A percentile compares a stretch with the other conserved stretches of the same genome.
These are phyloP conservation scores for Numida meleagris DNA, from an alignment of 2,113 vertebrate genomes.

Conservation along the genomic window DNA sequence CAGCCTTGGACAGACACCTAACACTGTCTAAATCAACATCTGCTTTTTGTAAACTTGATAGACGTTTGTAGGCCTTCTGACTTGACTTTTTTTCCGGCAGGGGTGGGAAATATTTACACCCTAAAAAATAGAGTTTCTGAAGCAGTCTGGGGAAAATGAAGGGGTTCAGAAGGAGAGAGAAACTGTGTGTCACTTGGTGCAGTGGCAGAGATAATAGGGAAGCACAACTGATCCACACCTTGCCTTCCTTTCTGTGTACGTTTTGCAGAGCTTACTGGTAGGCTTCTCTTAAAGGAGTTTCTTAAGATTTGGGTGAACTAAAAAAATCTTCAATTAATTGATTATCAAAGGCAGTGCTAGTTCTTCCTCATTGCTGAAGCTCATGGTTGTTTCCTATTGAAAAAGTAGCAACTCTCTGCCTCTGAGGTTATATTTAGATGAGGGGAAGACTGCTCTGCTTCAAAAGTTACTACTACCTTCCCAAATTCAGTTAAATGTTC, in stretches of 20 bases:
- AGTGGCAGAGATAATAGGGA: not conserved
- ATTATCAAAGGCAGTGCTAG: not conserved
- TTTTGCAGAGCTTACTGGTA: not conserved
- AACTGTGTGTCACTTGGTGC: not conserved
- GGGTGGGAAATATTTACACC: not conserved
- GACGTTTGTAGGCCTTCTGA: not conserved
- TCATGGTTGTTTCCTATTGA: not conserved
- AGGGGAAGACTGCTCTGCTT: not conserved
- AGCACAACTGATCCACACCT: not conserved
- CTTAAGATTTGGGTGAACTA: not conserved
- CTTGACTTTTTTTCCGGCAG: not conserved
- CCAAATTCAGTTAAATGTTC: not conserved
- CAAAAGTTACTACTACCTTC: not conserved
- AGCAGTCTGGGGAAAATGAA: rapidly evolving
- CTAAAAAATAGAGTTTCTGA: not conserved
- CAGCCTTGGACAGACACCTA: not conserved
- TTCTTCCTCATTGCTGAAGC: not conserved
- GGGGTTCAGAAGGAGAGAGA: not conserved
- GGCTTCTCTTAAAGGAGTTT: not conserved
- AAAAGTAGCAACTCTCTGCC: not conserved
- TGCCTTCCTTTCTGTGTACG: not conserved
- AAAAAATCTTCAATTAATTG: not conserved
- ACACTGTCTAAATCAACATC: not conserved
- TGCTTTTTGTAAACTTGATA: not conserved
- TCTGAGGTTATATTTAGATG: not conserved